Base-by-base conservation (phyloP, 2,888 invertebrate genomes). In the Philaethria dido region DNA sequence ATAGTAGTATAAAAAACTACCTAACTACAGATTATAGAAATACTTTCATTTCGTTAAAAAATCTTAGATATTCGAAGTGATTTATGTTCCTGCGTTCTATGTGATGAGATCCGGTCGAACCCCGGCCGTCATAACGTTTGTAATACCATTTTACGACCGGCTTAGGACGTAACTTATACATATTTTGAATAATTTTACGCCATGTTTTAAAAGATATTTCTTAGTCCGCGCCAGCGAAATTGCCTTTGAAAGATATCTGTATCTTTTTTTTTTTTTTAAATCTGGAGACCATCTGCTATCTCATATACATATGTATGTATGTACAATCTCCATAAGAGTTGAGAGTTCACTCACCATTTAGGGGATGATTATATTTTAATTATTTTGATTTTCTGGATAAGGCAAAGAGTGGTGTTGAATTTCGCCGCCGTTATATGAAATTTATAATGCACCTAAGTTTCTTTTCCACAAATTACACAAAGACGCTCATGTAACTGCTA, bases 81-180 rank as follows among this genome's bases (percentile, higher is more conserved):
- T 83, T 84, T 83, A 80, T 78, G 79, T 52, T 16, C 82, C 83
- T 79, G 83, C 85, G 84, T 86, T 87, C 84, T 87, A 86, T 88
- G 85, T 88, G 87, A 89, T 89, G 89, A 86, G 88, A 87, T 88
- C 87, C 87, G 84, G 81, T 84, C 86, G 84, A 82, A 85, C 83
- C 88, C 86, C 80, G 81, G 85, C 85, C 86, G 86, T 82, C 86
- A 81, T 87, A 89, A 88, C 87, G 88, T 86, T 86, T 88, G 88
- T 89, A 89, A 90, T 89, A 87, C 87, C 80, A 83, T 88, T 91
- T 91, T 90, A 90, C 83, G 89, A 86, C 82, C 84, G 84, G 87
- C 88, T 88, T 86, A 88, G 88, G 83, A 85, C 84, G 85, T 87
- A 87, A 87, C 85, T 89, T 89, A 89, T 89, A 88, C 86, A 88